phyloP scores from a whole-genome alignment of 1,140 invertebrate genomes.

The Portunus trituberculatus region DNA sequence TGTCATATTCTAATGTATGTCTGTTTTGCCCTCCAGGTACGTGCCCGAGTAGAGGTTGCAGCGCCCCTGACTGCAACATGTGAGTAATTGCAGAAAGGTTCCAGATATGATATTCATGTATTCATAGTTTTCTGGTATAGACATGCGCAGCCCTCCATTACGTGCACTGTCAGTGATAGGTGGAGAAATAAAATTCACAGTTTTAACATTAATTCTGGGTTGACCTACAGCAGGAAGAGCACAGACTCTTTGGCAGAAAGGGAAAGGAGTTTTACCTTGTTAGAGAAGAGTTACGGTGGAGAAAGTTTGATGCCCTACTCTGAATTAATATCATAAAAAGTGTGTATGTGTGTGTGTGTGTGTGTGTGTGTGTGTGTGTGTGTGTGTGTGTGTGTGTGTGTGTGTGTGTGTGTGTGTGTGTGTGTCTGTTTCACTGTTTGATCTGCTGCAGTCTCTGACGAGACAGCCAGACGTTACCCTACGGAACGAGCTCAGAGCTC shows the following conservation, averaged over 20 bases:
- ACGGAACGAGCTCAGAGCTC: no score
- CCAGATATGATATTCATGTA: constrained; percentile 54
- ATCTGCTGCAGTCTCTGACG: no score
- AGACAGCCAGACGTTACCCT: no score
- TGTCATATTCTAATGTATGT: neutral
- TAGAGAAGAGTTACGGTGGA: neutral
- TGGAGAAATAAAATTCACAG: neutral
- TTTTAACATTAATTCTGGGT: constrained; percentile 14
- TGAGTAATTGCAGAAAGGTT: constrained; percentile 45
- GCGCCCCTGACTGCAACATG: neutral
- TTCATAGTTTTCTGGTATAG: constrained; percentile 55
- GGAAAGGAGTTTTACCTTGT: constrained; percentile 2
- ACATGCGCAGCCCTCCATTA: constrained; percentile 46
- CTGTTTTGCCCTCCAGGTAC: neutral
- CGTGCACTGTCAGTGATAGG: constrained; percentile 7
- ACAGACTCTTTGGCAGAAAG: neutral
- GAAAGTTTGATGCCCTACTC: neutral
- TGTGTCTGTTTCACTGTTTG: no score
- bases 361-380: neutral
- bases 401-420: neutral
- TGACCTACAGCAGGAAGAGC: neutral
- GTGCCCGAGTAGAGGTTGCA: neutral
- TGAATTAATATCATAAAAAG: neutral
- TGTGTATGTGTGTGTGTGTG: constrained; percentile 22
- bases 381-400: constrained; percentile 37